Percentiles rank a stretch among this genome's conserved stretches.
These are phyloP conservation scores for Notodonta ziczac DNA, from an alignment of 2,888 invertebrate species.

Conservation along the genomic window DNA sequence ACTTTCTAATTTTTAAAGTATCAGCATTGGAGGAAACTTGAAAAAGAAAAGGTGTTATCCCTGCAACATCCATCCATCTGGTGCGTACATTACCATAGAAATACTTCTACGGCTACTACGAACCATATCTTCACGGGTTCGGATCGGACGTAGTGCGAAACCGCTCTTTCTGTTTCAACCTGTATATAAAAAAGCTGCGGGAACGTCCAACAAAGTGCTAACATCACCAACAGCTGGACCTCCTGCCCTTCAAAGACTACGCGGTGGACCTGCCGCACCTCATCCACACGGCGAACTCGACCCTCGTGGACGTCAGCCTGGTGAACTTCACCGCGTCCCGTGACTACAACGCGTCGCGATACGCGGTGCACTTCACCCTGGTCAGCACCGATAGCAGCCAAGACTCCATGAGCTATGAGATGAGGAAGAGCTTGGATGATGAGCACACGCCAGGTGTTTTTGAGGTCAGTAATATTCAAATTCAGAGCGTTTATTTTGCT, in stretches of 20 bases:
- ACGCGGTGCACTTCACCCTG: conserved; percentile 84
- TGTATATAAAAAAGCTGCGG: too few species aligned
- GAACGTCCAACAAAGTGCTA: too few species aligned
- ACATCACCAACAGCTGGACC: conserved; percentile 76
- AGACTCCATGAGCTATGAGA: conserved; percentile 65
- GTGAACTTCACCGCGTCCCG: conserved; percentile 76
- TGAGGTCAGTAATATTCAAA: conserved; percentile 70
- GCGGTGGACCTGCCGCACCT: conserved; percentile 85
- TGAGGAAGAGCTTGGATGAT: conserved; percentile 87
- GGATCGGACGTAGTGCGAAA: too few species aligned
- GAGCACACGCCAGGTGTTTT: conserved; percentile 91
- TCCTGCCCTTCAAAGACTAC: conserved; percentile 74
- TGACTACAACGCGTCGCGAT: conserved; percentile 83
- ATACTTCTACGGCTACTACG: too few species aligned
- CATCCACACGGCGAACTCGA: conserved; percentile 87
- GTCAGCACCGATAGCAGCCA: conserved; percentile 71
- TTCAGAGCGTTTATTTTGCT: too few species aligned
- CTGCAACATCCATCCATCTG: too few species aligned
- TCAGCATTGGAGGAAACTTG: too few species aligned
- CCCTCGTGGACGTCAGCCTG: conserved; percentile 86
- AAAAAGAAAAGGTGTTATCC: too few species aligned
- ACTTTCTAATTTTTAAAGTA: too few species aligned
- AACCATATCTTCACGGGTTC: too few species aligned
- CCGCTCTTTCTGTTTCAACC: too few species aligned
- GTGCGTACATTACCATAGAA: too few species aligned